Base-by-base conservation (phyloP, 2,113 vertebrate species). In the Hydrochoerus hydrochaeris region DNA sequence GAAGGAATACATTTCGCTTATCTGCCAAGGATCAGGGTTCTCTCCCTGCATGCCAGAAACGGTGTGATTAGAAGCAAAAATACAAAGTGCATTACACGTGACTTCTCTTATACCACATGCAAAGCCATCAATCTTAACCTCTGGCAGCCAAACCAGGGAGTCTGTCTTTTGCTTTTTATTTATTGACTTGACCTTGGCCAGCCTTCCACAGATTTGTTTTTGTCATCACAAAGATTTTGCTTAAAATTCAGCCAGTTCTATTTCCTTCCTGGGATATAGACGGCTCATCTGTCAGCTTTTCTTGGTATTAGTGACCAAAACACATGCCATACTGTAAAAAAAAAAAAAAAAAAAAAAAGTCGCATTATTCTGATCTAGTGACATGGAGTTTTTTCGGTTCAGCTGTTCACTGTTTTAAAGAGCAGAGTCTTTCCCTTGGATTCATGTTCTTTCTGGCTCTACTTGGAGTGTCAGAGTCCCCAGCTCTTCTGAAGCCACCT, bases 121-220 rank as follows among this genome's bases (percentile, higher is more conserved):
- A 93, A 95, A 97, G 97, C 16, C 38, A 92, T 96, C 71, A 77
- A 3, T 92, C 85, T 95, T 85, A 88, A 67, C 96, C 97, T 24
- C 89, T 94, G 94, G 71, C 93, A 95, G 90, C 85, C 92, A 41
- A 22, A 30, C 87, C 69, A 30, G 58, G 63, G 87, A 69, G 46
- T 41, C 85, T 46, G 73, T 93, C 93, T 97, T 78, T 69, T 60
- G 14, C 78, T 96, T 95, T 93, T 80, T 91, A 95, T 97, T 97
- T 95, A 93, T 71, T 94, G 46, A 41, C 85, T 97, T 96, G 84
- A 77, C 95, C 97, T 95, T 93, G 95, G 84, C 96, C 63, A 96
- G 75, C 10, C 24, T 73, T 96, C 38, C 94, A 88, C 7, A 0
- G 90, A 78, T 96, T 73, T 69, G 95, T 94, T 97, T 96, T 98